Conservation (phyloP, 1,140 invertebrate species). For the Aethina tumida region DNA sequence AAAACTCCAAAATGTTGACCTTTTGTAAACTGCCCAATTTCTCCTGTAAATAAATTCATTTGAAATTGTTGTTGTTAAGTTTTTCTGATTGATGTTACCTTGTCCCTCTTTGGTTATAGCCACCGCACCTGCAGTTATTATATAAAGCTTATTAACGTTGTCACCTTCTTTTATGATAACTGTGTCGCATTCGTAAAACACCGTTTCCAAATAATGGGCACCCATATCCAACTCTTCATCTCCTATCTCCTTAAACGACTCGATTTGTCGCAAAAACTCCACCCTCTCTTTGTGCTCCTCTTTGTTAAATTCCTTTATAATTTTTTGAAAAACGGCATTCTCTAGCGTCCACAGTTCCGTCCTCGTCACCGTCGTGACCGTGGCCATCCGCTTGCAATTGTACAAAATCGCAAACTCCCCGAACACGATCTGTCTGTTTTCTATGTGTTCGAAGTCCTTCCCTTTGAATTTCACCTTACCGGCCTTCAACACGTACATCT, state of each 20-base stretch:
- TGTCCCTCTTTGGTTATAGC: too few relatives aligned
- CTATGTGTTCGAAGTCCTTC: slow-evolving; percentile 19
- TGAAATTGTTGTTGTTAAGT: too few relatives aligned
- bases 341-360: slow-evolving; percentile 84
- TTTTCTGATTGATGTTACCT: too few relatives aligned
- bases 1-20: too few relatives aligned
- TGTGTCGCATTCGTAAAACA: too few relatives aligned
- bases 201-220: too few relatives aligned
- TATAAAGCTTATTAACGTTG: too few relatives aligned
- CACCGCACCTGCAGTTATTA: too few relatives aligned
- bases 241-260: slow-evolving; percentile 72
- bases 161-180: too few relatives aligned
- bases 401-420: slow-evolving; percentile 27
- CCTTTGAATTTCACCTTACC: slow-evolving; percentile 20
- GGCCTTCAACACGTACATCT: slow-evolving; percentile 24
- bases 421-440: slow-evolving; percentile 17
- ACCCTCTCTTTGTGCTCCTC: slow-evolving; percentile 73
- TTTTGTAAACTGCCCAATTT: too few relatives aligned
- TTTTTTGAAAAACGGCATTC: slow-evolving; percentile 74
- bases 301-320: slow-evolving; percentile 75
- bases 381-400: slow-evolving; percentile 26
- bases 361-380: slow-evolving; percentile 15
- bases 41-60: too few relatives aligned
- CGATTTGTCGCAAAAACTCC: slow-evolving; percentile 76
- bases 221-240: too few relatives aligned